Evolutionary conservation across 92 coral and sea anemone species (phyloP), one percentile per base, ranked within the genome.

Genomic region (Actinernus sp.): DNA sequence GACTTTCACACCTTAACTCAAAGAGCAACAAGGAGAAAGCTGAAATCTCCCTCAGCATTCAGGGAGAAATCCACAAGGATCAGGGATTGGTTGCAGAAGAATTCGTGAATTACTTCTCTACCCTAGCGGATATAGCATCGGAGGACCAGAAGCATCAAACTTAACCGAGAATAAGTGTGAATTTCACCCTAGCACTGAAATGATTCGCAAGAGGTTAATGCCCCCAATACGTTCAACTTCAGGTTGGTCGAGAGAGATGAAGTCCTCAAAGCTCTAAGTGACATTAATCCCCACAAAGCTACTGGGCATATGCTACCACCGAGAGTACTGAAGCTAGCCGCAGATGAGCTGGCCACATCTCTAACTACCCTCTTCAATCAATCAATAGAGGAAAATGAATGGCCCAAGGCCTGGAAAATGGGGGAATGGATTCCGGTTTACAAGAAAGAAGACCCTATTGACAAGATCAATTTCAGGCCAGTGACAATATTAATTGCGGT

Each of bases 391-490:
- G 46, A 71, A 17, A 31, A 58, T 13, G 45, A 1, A 4, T 60
- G 79, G 79, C 79, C 71, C 2, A 46, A 19, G 22, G 70, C 27
- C 3, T 48, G 72, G 57, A 64, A 64, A 45, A 65, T 14, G 57
- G 85, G 78, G 2, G 77, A 77, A 38, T 77, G 69, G 76, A 39
- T 53, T 12, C 77, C 84, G 6, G 55, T 74, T 2, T 54, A 11
- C 47, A 75, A 75, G 51, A 75, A 75, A 29, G 82, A 63, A 13
- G 63, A 78, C 49, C 63, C 60, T 32, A 63, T n/a, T 1, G 50
- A 56, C 34, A 58, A 68, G 34, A 26, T 9, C 17, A 78, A 78
- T 59, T 76, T 65, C 58, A 38, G 84, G 22, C 76, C 76, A 45
- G 58, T 76, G 2, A 76, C 84, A 18, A 56, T 77, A 16, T 23